phyloP scores from a whole-genome alignment of 2,113 vertebrate species.

The Megaleporinus macrocephalus region DNA sequence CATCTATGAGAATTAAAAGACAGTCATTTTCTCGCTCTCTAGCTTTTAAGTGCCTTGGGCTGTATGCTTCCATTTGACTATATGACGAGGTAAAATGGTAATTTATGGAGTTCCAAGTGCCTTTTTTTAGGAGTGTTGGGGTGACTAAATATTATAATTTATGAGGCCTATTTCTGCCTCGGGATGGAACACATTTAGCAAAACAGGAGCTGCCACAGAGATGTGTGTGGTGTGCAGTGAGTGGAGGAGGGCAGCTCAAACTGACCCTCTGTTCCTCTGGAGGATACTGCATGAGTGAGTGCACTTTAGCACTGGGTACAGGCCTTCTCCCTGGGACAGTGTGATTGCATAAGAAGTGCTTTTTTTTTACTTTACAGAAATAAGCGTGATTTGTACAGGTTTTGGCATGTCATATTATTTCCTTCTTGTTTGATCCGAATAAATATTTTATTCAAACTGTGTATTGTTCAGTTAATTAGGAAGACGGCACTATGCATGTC shows the following conservation, averaged over 20 bases:
- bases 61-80: constrained; percentile 14
- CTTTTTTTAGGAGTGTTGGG: background rate
- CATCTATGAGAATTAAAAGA: background rate
- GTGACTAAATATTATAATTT: constrained; percentile 1
- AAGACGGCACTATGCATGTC: background rate
- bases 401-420: background rate
- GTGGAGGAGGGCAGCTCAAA: background rate
- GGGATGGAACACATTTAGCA: constrained; percentile 5
- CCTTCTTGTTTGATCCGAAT: background rate
- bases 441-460: constrained; percentile 23
- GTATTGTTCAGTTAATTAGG: background rate
- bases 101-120: constrained; percentile 39
- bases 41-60: constrained; percentile 28
- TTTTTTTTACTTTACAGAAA: constrained; percentile 7
- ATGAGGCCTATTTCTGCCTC: background rate
- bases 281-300: constrained; percentile 8
- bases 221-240: constrained; percentile 4
- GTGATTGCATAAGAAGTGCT: background rate
- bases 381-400: constrained; percentile 3
- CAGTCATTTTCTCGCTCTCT: background rate
- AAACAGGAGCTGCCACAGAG: background rate
- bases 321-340: background rate
- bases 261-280: background rate
- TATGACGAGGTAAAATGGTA: constrained; percentile 31
- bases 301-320: background rate